These are phyloP conservation scores for Pandemis cinnamomeana DNA, from an alignment of 2,888 invertebrate genomes.

Conservation along the genomic window DNA sequence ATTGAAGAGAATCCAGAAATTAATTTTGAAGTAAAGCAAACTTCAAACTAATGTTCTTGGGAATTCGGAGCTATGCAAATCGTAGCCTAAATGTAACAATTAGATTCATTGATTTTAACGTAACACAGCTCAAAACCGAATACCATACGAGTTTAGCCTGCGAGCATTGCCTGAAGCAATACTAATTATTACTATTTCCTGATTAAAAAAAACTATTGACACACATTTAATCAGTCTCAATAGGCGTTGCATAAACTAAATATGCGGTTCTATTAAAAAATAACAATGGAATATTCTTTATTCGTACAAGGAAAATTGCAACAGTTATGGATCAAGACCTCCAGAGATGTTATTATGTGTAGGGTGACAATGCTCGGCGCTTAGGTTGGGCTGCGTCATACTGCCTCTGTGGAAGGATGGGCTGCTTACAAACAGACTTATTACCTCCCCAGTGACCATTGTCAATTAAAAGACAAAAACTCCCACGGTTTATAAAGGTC, in stretches of 20 bases:
- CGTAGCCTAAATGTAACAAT: background rate
- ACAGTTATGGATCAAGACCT: slow-evolving; percentile 46
- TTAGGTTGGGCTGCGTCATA: slow-evolving; percentile 71
- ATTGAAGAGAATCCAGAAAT: background rate
- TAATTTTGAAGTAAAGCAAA: background rate
- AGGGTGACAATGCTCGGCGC: slow-evolving; percentile 69
- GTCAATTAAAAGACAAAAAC: slow-evolving; percentile 81
- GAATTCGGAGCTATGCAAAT: background rate
- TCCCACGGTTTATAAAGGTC: slow-evolving; percentile 83
- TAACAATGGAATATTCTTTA: slow-evolving; percentile 20
- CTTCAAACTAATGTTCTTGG: background rate
- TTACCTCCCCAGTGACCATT: slow-evolving; percentile 80
- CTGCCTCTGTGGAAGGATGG: slow-evolving; percentile 75
- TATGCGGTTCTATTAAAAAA: background rate
- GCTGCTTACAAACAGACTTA: slow-evolving; percentile 80
- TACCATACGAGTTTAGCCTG: background rate
- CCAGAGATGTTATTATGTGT: slow-evolving; percentile 57
- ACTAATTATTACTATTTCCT: slow-evolving; percentile 2
- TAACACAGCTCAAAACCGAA: background rate
- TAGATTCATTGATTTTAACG: slow-evolving; percentile 9
- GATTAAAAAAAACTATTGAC: slow-evolving; percentile 8
- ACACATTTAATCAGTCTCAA: slow-evolving; percentile 4
- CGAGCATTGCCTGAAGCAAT: slow-evolving; percentile 5
- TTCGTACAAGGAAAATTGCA: slow-evolving; percentile 39
- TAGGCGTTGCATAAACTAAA: background rate